These are phyloP conservation scores for Rhamphomyia laevipes DNA, from an alignment of 2,888 invertebrate species.

Conservation along the genomic window DNA sequence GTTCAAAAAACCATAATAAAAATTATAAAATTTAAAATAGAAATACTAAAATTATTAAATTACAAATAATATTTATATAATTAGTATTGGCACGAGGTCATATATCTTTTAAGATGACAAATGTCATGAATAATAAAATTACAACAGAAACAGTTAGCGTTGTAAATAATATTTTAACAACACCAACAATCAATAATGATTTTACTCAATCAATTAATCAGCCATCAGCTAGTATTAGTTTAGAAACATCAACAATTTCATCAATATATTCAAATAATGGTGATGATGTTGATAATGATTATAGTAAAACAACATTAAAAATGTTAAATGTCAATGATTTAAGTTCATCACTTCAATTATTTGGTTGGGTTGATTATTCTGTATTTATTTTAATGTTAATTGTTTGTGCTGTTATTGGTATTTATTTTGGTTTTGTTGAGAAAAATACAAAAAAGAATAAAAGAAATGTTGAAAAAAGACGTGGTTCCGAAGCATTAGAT, in stretches of 20 bases:
- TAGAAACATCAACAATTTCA: too few relatives aligned
- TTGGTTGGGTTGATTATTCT: slow-evolving; percentile 62
- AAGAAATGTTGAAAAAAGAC: slow-evolving; percentile 18
- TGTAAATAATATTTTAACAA: neutral
- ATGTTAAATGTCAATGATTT: slow-evolving; percentile 31
- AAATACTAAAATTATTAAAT: too few relatives aligned
- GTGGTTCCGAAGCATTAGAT: slow-evolving; percentile 42
- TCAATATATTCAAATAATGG: too few relatives aligned
- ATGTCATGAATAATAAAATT: too few relatives aligned
- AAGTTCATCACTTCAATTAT: slow-evolving; percentile 46
- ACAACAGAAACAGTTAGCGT: neutral
- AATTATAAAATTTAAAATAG: too few relatives aligned
- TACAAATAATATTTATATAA: too few relatives aligned
- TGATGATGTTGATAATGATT: too few relatives aligned
- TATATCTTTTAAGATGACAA: too few relatives aligned
- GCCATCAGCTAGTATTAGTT: too few relatives aligned
- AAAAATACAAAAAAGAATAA: slow-evolving; percentile 31
- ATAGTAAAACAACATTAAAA: neutral
- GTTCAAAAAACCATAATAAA: too few relatives aligned
- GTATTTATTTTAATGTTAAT: slow-evolving; percentile 67
- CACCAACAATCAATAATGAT: neutral
- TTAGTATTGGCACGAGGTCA: too few relatives aligned
- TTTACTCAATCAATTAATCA: too few relatives aligned
- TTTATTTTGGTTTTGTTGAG: slow-evolving; percentile 70
- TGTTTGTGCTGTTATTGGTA: slow-evolving; percentile 65